These are phyloP conservation scores for Meloidogyne floridensis DNA, from an alignment of 1,140 invertebrate genomes.

Conservation along the genomic window DNA sequence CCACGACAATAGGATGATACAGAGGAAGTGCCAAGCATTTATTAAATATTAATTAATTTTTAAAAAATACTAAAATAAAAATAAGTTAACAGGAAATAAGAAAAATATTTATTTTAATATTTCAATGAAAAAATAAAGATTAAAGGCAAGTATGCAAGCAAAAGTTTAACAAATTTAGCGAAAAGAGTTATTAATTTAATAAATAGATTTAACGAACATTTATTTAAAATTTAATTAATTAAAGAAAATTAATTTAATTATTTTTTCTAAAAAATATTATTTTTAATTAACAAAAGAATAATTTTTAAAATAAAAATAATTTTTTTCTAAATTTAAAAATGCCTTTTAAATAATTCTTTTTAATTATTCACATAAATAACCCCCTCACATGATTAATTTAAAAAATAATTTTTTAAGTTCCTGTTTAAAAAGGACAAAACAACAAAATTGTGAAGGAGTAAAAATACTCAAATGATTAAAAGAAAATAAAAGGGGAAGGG, in stretches of 20 bases:
- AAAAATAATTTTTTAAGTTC: constrained; percentile 3
- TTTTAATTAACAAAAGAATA: no score
- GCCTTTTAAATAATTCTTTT: no score
- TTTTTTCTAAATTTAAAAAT: no score
- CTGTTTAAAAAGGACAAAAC: not conserved
- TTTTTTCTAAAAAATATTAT: no score
- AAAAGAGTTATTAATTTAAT: not conserved
- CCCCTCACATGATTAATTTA: not conserved
- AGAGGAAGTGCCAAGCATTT: not conserved
- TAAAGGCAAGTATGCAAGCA: not conserved
- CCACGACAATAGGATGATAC: not conserved
- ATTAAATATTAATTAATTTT: not conserved
- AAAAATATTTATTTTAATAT: not conserved
- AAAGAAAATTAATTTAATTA: no score
- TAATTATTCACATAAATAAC: not conserved
- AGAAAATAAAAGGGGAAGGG: not conserved
- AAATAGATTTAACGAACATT: not conserved
- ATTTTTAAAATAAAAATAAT: no score
- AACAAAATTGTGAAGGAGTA: not conserved
- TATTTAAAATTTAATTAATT: no score
- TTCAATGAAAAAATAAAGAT: not conserved
- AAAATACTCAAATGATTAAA: not conserved
- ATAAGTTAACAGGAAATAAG: not conserved
- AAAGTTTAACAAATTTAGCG: not conserved
- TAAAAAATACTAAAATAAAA: no score